Evolutionary conservation across 2,888 invertebrate genomes (phyloP).

Genomic region (Vandiemenella viatica): DNA sequence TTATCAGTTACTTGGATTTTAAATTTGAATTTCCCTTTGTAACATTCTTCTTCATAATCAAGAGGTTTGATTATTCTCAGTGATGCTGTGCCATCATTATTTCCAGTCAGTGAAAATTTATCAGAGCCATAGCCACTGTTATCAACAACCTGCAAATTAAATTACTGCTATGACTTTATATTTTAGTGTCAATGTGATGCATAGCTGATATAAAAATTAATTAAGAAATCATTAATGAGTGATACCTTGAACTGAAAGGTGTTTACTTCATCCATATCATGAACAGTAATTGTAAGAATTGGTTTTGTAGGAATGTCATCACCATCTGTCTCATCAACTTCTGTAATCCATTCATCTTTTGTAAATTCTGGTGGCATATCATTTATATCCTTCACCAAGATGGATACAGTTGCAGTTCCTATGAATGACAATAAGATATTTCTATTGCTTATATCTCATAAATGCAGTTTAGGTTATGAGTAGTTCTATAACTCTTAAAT

Average conservation of each 20-base stretch:
- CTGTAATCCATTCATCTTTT: constrained; percentile 34
- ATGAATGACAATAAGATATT: no score
- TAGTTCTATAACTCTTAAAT: no score
- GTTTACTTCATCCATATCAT: constrained; percentile 34
- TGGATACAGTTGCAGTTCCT: constrained; percentile 37
- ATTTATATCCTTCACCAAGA: constrained; percentile 39
- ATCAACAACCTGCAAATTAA: constrained; percentile 24
- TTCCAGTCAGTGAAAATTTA: constrained; percentile 33
- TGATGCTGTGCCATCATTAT: constrained; percentile 33
- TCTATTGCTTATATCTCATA: no score
- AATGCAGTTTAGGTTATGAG: no score
- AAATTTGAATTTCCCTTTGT: constrained; percentile 34
- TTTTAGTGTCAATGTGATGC: no score
- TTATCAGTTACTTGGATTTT: constrained; percentile 29
- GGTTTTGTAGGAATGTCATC: constrained; percentile 30
- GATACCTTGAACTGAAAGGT: constrained; percentile 32
- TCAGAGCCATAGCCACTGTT: constrained; percentile 32
- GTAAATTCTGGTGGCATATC: constrained; percentile 42
- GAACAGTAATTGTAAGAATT: constrained; percentile 33
- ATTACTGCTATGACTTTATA: neutral
- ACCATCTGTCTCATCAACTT: constrained; percentile 34
- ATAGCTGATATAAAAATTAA: no score
- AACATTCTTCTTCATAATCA: constrained; percentile 37
- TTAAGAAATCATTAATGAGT: no score
- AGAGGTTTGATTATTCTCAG: constrained; percentile 34